Conservation (phyloP, 2,888 invertebrate genomes). For the Scotopteryx bipunctaria region DNA sequence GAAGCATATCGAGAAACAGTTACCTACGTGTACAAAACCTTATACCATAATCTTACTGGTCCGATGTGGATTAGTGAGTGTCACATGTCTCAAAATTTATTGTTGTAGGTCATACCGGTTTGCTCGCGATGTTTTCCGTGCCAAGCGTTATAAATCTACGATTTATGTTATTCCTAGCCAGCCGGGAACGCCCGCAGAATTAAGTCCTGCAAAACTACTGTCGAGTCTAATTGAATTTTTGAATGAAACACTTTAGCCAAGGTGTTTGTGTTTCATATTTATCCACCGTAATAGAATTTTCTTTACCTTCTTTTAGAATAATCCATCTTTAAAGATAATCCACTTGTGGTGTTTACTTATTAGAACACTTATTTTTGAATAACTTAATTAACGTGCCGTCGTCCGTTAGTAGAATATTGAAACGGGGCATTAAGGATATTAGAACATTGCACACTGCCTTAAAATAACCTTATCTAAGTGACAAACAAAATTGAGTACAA, state of each 20-base stretch:
- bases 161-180: slow-evolving; percentile 24
- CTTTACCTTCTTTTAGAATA: no score
- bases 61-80: slow-evolving; percentile 17
- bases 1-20: no score
- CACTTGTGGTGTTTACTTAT: no score
- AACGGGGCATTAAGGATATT: no score
- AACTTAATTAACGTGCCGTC: no score
- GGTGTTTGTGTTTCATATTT: slow-evolving; percentile 10
- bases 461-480: no score
- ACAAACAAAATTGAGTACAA: no score
- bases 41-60: background rate
- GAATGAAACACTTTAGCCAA: slow-evolving; percentile 13
- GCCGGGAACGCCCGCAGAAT: slow-evolving; percentile 15
- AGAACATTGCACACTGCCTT: no score
- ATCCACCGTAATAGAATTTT: background rate
- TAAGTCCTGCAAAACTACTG: slow-evolving; percentile 17
- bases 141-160: slow-evolving; percentile 27
- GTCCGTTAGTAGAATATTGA: no score
- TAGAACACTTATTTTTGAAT: no score
- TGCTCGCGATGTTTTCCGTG: slow-evolving; percentile 26
- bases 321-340: no score
- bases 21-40: background rate
- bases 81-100: slow-evolving; percentile 25
- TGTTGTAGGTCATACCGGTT: slow-evolving; percentile 25
- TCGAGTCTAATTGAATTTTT: slow-evolving; percentile 23